Evolutionary conservation across 2,113 vertebrate genomes (phyloP), one percentile per base, ranked within the genome.

Genomic region (Xiphophorus maculatus): DNA sequence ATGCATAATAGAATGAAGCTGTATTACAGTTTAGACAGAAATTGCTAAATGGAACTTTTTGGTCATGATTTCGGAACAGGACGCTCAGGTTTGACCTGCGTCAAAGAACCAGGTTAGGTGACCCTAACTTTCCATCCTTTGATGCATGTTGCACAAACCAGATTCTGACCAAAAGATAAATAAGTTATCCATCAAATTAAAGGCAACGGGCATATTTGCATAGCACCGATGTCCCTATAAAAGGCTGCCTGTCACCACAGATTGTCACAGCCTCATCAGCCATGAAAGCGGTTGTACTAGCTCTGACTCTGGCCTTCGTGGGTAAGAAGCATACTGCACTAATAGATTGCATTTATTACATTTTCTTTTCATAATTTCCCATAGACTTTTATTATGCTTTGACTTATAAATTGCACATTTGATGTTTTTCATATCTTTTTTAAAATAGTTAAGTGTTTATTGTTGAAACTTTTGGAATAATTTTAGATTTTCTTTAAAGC

Each of bases 231-330:
- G 54, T 78, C 3, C 27, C 60, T 88, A 84, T 91, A 92, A 92
- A 92, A 87, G 79, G 12, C 33, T 25, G 30, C 35, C 1, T 58
- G 9, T 62, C 10, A n/a, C 48, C 69, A 48, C 13, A 60, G 61
- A 64, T 8, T 5, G 29, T 65, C 65, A 92, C 90, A 88, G 54
- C 63, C 71, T n/a, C 79, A 73, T 71, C 86, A 87, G 84, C 76
- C 88, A 97, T 97, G 96, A 96, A 88, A 93, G 93, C 72, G 68
- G 87, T 96, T 87, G 71, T 94, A 72, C 90, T 97, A 29, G 87
- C 90, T 29, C 79, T 97, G 79, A 82, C 68, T 64, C 77, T 97
- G 84, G 93, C 94, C 89, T 82, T 96, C 10, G 96, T 93, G 90
- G 95, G 96, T 97, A 90, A 95, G 96, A 90, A 42, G 29, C 25